Conservation (phyloP, 92 coral and sea anemone species). For the Bergia sp. region DNA sequence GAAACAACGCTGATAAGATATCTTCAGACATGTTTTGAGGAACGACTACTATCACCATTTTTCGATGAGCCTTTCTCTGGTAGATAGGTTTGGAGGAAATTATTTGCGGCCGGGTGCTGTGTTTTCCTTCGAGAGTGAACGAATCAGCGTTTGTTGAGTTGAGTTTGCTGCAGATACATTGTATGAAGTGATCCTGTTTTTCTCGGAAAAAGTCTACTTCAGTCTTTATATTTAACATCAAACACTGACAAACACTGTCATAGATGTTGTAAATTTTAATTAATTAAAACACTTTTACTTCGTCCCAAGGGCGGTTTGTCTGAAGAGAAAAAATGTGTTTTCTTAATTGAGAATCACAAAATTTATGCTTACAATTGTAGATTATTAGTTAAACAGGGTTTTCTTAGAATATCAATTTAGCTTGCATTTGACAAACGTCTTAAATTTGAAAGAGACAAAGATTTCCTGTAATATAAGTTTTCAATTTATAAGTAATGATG, state of each 20-base stretch:
- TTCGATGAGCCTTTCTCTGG: constrained; percentile 16
- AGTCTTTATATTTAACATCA: background rate
- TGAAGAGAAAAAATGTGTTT: background rate
- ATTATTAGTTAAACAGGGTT: background rate
- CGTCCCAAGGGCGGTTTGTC: constrained; percentile 7
- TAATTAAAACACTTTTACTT: background rate
- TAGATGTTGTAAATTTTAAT: background rate
- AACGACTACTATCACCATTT: background rate
- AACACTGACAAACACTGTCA: background rate
- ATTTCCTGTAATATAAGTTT: background rate
- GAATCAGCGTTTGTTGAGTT: background rate
- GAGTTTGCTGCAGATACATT: background rate
- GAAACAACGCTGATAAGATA: background rate
- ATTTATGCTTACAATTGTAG: background rate
- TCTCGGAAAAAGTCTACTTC: background rate
- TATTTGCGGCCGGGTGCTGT: constrained; percentile 7
- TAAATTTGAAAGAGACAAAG: background rate
- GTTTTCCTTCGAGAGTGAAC: background rate
- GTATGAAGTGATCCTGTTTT: background rate
- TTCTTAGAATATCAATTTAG: too few species aligned
- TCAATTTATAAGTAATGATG: background rate
- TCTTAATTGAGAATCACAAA: background rate
- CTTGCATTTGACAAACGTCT: background rate
- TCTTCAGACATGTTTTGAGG: background rate
- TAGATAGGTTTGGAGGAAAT: constrained; percentile 1